Percentiles rank a stretch among this genome's conserved stretches.
These are phyloP conservation scores for Ivindomyrus marchei DNA, from an alignment of 2,113 vertebrate species.

Conservation along the genomic window DNA sequence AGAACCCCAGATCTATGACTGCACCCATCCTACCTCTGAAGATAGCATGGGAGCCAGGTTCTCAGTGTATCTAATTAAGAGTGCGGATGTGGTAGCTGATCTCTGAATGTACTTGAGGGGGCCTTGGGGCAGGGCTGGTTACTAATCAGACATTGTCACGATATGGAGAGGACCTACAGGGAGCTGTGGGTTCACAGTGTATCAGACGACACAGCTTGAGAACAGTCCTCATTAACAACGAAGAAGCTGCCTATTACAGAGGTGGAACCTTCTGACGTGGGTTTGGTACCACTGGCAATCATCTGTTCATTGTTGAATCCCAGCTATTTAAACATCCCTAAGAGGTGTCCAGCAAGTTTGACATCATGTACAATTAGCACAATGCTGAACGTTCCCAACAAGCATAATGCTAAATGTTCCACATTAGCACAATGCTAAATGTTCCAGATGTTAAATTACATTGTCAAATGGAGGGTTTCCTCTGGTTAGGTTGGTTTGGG, in stretches of 20 bases:
- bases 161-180: not conserved
- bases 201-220: not conserved
- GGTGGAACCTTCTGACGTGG: not conserved
- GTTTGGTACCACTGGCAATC: not conserved
- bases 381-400: not conserved
- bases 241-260: not conserved
- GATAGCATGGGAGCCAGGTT: not conserved
- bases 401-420: not conserved
- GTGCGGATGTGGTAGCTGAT: constrained; percentile 1
- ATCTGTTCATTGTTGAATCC: not conserved
- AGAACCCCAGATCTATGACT: not conserved
- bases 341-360: not conserved
- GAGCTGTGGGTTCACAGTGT: constrained; percentile 4
- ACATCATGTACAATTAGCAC: not conserved
- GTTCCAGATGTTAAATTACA: not conserved
- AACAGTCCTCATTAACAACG: not conserved
- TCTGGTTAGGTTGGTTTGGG: not conserved
- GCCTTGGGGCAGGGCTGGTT: not conserved
- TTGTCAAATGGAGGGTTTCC: not conserved
- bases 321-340: not conserved
- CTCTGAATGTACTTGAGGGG: not conserved
- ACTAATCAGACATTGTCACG: not conserved
- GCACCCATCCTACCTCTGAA: not conserved
- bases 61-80: not conserved
- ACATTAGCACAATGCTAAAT: not conserved